Conservation (phyloP, 2,113 vertebrate genomes). For the Stictonetta naevosa region DNA sequence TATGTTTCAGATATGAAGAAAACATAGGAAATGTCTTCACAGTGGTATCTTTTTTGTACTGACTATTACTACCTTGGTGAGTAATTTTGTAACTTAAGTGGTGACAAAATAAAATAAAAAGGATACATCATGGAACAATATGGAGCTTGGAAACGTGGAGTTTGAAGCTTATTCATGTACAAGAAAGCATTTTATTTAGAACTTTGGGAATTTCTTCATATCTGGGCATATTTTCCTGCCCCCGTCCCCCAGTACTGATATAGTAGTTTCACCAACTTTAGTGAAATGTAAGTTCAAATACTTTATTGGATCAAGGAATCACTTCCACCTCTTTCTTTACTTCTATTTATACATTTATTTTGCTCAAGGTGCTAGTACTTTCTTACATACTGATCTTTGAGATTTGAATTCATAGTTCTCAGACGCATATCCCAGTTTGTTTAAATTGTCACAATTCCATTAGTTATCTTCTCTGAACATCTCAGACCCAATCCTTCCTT, state of each 20-base stretch:
- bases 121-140: neutral
- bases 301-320: neutral
- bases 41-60: neutral
- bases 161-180: neutral
- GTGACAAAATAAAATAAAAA: neutral
- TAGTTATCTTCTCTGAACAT: neutral
- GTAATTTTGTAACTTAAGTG: neutral
- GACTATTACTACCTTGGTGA: neutral
- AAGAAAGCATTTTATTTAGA: neutral
- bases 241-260: neutral
- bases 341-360: neutral
- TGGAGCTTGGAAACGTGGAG: neutral
- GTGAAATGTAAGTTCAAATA: neutral
- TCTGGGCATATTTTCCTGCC: neutral
- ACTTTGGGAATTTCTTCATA: neutral
- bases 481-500: slow-evolving; percentile 1
- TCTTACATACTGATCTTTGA: neutral
- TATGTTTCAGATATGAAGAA: neutral
- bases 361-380: neutral
- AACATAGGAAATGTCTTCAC: neutral
- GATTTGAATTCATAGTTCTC: neutral
- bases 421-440: neutral
- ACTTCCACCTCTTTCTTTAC: neutral
- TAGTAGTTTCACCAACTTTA: neutral
- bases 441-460: slow-evolving; percentile 18